Percentiles rank a stretch among this genome's conserved stretches.
phyloP scores from a whole-genome alignment of 1,140 invertebrate genomes.

The Cylas formicarius region DNA sequence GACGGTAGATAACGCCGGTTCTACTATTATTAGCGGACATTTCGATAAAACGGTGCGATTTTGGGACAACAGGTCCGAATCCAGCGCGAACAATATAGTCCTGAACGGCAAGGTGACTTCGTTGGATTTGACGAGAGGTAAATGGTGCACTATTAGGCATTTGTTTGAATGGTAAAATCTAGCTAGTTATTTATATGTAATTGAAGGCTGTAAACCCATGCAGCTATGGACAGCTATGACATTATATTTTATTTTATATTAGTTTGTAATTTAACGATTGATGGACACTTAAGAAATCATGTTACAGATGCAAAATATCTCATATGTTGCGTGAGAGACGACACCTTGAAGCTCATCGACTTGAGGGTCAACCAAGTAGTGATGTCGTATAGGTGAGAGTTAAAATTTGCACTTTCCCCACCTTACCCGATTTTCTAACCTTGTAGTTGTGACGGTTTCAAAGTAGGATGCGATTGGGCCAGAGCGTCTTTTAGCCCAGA shows the following conservation, averaged over 20 bases:
- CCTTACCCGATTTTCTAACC: conserved; percentile 11
- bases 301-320: conserved; percentile 79
- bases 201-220: no score
- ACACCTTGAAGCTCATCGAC: conserved; percentile 90
- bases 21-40: conserved; percentile 92
- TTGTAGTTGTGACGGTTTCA: conserved; percentile 85
- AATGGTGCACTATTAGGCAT: no score
- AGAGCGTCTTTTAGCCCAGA: conserved; percentile 88
- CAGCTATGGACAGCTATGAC: no score
- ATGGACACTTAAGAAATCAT: background rate
- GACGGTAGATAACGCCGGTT: conserved; percentile 77
- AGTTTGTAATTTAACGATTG: conserved; percentile 2
- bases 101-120: conserved; percentile 93
- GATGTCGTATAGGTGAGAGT: conserved; percentile 75
- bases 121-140: conserved; percentile 85
- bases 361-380: conserved; percentile 88
- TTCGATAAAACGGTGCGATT: conserved; percentile 95
- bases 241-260: no score
- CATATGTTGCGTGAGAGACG: conserved; percentile 86
- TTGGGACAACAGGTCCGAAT: conserved; percentile 86
- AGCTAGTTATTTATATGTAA: no score
- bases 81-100: conserved; percentile 72
- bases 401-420: background rate
- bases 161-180: no score
- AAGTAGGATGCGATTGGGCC: conserved; percentile 90